phyloP scores from a whole-genome alignment of 2,888 invertebrate genomes.

The Pycnomerus fuliginosus region DNA sequence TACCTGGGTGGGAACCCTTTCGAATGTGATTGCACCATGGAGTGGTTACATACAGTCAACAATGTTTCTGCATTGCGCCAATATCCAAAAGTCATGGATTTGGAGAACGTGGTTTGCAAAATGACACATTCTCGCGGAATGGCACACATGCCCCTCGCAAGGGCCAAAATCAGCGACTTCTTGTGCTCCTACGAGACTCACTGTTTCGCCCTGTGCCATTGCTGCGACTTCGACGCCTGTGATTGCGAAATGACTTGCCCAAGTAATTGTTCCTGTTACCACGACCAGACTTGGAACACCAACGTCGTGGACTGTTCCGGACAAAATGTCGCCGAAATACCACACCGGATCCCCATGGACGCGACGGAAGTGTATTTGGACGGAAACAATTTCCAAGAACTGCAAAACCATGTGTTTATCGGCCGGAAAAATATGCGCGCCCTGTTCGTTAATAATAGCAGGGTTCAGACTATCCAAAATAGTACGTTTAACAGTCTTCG shows the following conservation, averaged over 20 bases:
- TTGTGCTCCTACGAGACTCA: conserved; percentile 90
- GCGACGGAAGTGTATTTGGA: conserved; percentile 91
- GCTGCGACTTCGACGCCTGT: conserved; percentile 94
- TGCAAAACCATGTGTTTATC: conserved; percentile 86
- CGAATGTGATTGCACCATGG: conserved; percentile 93
- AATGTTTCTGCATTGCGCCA: conserved; percentile 80
- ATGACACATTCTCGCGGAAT: conserved; percentile 82
- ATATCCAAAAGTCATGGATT: conserved; percentile 85
- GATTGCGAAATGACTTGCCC: conserved; percentile 98
- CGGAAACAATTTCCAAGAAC: conserved; percentile 81
- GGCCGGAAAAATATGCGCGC: conserved; percentile 86
- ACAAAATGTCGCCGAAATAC: conserved; percentile 74
- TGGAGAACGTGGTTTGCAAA: conserved; percentile 85
- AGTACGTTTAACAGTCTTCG: conserved; percentile 86
- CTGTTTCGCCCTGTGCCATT: conserved; percentile 92
- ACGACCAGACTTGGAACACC: conserved; percentile 90
- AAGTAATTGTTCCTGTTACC: conserved; percentile 89
- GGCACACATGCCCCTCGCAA: conserved; percentile 73
- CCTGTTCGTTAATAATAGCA: conserved; percentile 82
- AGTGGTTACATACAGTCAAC: conserved; percentile 89
- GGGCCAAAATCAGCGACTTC: conserved; percentile 80
- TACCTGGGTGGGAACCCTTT: conserved; percentile 92
- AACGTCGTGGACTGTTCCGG: conserved; percentile 91
- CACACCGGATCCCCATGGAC: conserved; percentile 88
- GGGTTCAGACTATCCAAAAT: conserved; percentile 82